phyloP scores from a whole-genome alignment of 2,888 invertebrate species.

The Melinopterus prodromus region DNA sequence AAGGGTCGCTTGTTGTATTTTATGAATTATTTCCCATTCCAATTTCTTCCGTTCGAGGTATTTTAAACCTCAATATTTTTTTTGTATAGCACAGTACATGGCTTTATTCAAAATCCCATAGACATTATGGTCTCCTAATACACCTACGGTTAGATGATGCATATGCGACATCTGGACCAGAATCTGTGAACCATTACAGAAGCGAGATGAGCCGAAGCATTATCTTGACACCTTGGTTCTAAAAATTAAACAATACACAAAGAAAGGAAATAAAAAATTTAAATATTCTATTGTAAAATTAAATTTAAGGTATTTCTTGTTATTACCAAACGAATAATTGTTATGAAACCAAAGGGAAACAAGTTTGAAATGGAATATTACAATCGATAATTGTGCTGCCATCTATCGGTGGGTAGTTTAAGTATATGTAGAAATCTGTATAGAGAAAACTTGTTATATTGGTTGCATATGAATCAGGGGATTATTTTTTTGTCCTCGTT shows the following conservation, averaged over 20 bases:
- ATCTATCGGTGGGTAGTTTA: neutral
- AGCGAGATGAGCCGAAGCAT: neutral
- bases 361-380: neutral
- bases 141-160: neutral
- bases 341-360: neutral
- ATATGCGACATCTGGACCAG: neutral
- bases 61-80: too few species aligned
- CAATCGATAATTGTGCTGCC: neutral
- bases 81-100: neutral
- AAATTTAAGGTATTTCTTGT: neutral
- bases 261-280: neutral
- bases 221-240: neutral
- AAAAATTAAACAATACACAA: neutral
- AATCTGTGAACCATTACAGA: neutral
- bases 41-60: too few species aligned
- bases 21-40: too few species aligned
- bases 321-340: neutral
- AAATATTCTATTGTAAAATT: neutral
- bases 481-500: neutral
- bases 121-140: neutral
- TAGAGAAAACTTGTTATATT: neutral
- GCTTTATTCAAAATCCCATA: neutral
- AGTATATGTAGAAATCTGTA: neutral
- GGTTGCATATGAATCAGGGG: neutral
- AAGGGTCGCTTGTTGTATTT: too few species aligned